A percentile compares a stretch with the other conserved stretches of the same genome.
Evolutionary conservation across 2,113 vertebrate species (phyloP).

Genomic region (Hydropotes inermis): DNA sequence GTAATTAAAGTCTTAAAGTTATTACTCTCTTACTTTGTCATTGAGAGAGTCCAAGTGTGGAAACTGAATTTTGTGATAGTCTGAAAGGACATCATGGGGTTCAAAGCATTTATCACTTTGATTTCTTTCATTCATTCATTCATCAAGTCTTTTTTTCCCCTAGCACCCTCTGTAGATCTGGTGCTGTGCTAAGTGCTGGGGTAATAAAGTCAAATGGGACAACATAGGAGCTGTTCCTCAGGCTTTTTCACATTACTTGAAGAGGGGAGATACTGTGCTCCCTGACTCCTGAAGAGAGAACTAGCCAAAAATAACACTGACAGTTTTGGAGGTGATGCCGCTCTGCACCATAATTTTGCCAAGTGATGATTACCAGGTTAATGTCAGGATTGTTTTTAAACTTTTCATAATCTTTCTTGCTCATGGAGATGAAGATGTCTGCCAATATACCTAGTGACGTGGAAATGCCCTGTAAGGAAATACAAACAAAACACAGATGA

Average conservation of each 20-base stretch:
- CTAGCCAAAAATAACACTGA: rapidly evolving
- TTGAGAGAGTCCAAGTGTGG: not conserved
- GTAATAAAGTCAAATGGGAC: not conserved
- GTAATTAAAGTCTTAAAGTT: not conserved
- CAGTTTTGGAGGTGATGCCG: not conserved
- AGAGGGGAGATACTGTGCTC: too few relatives aligned
- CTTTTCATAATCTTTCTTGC: constrained; percentile 86
- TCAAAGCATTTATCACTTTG: not conserved
- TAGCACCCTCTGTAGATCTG: not conserved
- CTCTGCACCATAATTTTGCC: not conserved
- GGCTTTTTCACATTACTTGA: not conserved
- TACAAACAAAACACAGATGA: not conserved
- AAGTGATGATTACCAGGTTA: constrained; percentile 83
- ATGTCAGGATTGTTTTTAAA: constrained; percentile 85
- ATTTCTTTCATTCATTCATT: not conserved
- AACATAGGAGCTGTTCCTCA: not conserved
- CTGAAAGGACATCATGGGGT: not conserved
- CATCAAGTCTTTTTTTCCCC: not conserved
- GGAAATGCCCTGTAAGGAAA: constrained; percentile 84
- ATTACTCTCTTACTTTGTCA: not conserved
- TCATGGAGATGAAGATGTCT: constrained; percentile 94
- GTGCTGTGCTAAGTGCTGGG: not conserved
- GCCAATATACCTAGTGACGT: constrained; percentile 92
- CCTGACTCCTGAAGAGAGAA: not conserved
- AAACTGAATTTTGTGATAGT: not conserved